Base-by-base conservation (phyloP, 2,797 vertebrate genomes). In the Parauchenoglanis punctatus region DNA sequence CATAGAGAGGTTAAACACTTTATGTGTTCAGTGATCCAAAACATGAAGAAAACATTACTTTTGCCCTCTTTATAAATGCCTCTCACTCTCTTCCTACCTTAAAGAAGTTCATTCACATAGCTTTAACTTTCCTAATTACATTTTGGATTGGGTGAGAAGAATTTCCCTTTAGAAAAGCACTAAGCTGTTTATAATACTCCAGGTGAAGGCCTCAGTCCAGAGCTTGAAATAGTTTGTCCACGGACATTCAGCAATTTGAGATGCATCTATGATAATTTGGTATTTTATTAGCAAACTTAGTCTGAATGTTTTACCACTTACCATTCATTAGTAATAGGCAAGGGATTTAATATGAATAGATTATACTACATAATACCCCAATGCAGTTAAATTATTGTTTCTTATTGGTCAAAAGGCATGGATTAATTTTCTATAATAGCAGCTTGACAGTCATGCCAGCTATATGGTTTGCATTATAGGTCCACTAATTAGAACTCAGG, bases 1-100 rank as follows among this genome's bases (percentile, higher is more conserved):
- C 94, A 93, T 90, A 91, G 90, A 88, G 86, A 95, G 95, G 94
- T 96, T 95, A 95, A 94, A 95, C 93, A 95, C 93, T 95, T 94
- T 93, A 93, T 95, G 93, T 94, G 95, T 93, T 95, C 94, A 92
- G 92, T 96, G 95, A 96, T 95, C 95, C 94, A 93, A 91, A 94
- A 95, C 94, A 93, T 92, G 93, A 92, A 94, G 94, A 95, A 96
- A 95, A 96, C 94, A 95, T 93, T 96, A 84, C 73, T 81, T 65
- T 18, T 83, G 80, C 68, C 83, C 13, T 87, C 85, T 77, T 81
- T 46, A 46, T 46, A n/a, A 65, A 46, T 82, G 52, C 82, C 83
- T 91, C 78, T 70, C 49, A 86, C 28, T 87, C 87, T 84, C 83
- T 84, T 65, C 72, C 56, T 20, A 65, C 90, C 85, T 81, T 91